A percentile compares a stretch with the other conserved stretches of the same genome.
Conservation (phyloP, 2,113 vertebrate species). For the Erythrolamprus reginae region DNA sequence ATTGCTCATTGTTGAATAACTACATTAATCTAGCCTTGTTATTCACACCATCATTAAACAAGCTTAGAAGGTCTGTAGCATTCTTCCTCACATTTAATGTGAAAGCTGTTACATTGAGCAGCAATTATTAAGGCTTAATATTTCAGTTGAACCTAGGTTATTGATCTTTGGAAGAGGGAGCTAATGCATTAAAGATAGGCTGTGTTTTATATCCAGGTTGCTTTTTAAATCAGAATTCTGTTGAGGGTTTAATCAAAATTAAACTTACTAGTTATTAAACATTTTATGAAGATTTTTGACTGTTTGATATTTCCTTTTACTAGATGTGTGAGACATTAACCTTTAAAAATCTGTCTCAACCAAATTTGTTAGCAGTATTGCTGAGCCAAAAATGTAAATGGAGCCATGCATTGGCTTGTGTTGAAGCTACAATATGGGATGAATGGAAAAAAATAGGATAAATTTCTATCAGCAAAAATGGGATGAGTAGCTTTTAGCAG, state of each 20-base stretch:
- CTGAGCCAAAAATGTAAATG: background rate
- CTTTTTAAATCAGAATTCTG: slow-evolving; percentile 16
- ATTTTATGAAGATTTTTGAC: background rate
- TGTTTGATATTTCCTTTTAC: background rate
- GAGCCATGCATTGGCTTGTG: background rate
- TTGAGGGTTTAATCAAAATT: background rate
- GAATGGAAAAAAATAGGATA: background rate
- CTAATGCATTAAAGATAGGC: slow-evolving; percentile 22
- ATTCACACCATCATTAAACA: slow-evolving; percentile 25
- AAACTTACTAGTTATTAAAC: slow-evolving; percentile 20
- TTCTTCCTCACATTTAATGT: slow-evolving; percentile 17
- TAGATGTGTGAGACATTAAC: background rate
- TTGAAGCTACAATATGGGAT: background rate
- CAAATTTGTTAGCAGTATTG: background rate
- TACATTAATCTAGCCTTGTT: slow-evolving; percentile 32
- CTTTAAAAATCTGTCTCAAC: background rate
- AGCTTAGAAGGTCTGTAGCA: slow-evolving; percentile 11
- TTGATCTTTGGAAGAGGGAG: slow-evolving; percentile 19
- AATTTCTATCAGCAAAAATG: background rate
- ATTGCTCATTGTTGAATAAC: slow-evolving; percentile 12
- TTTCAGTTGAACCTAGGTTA: slow-evolving; percentile 33
- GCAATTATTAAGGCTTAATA: slow-evolving; percentile 42
- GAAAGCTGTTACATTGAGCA: slow-evolving; percentile 42
- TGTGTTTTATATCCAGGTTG: background rate
- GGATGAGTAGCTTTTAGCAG: background rate